Evolutionary conservation across 2,888 invertebrate genomes (phyloP).

Genomic region (Dusona sp.): DNA sequence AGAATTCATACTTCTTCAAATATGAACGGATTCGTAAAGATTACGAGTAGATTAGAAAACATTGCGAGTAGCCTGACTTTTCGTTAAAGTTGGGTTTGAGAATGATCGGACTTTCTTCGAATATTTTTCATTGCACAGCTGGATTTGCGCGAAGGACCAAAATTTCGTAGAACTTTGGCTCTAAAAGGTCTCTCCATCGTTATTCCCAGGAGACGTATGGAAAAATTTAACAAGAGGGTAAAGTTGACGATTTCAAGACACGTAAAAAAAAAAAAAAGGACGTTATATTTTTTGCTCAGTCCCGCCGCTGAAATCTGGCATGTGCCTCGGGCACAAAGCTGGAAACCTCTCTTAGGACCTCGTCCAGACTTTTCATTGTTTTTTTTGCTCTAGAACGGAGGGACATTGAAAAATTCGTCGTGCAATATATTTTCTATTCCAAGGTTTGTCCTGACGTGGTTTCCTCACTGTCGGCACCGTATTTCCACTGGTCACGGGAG

Average conservation of each 20-base stretch:
- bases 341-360: constrained; percentile 38
- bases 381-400: constrained; percentile 27
- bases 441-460: constrained; percentile 56
- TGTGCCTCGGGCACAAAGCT: constrained; percentile 36
- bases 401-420: constrained; percentile 60
- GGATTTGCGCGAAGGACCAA: not conserved
- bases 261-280: constrained; percentile 60
- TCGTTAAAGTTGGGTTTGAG: not conserved
- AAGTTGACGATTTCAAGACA: constrained; percentile 34
- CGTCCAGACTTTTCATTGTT: constrained; percentile 40
- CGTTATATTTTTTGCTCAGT: constrained; percentile 49
- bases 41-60: not conserved
- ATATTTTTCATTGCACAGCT: constrained; percentile 5
- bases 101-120: not conserved
- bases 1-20: not conserved
- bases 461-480: constrained; percentile 45
- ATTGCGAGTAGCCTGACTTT: not conserved
- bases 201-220: constrained; percentile 21
- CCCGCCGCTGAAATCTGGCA: constrained; percentile 33
- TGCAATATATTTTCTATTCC: constrained; percentile 59
- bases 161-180: constrained; percentile 41
- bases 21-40: not conserved
- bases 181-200: constrained; percentile 30
- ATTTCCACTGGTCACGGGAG: constrained; percentile 25
- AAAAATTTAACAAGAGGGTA: constrained; percentile 44